Conservation (phyloP, 2,113 vertebrate species). For the Fregetta grallaria region DNA sequence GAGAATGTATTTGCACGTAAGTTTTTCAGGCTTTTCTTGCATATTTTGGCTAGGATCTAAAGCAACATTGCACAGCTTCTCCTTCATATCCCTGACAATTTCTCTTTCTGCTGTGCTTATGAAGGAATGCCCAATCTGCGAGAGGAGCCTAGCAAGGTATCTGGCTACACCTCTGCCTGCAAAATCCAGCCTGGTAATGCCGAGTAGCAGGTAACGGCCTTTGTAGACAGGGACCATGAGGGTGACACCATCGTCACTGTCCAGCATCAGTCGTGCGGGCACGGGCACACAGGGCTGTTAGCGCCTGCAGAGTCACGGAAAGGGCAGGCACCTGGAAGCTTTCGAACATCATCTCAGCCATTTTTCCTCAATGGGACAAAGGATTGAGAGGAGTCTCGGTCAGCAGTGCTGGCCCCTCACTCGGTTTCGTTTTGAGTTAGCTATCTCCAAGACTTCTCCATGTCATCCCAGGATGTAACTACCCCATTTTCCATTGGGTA, state of each 20-base stretch:
- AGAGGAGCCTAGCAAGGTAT: slow-evolving; percentile 48
- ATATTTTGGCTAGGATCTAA: not conserved
- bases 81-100: slow-evolving; percentile 49
- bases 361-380: slow-evolving; percentile 21
- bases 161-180: slow-evolving; percentile 54
- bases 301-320: slow-evolving; percentile 24
- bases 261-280: slow-evolving; percentile 63
- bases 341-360: slow-evolving; percentile 60
- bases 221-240: slow-evolving; percentile 35
- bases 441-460: slow-evolving; percentile 55
- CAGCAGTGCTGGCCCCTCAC: slow-evolving; percentile 43
- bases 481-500: slow-evolving; percentile 37
- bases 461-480: slow-evolving; percentile 3
- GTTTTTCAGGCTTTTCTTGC: not conserved
- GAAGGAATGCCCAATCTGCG: slow-evolving; percentile 19
- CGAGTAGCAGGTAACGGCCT: slow-evolving; percentile 47
- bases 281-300: slow-evolving; percentile 48
- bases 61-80: slow-evolving; percentile 50
- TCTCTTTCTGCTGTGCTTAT: slow-evolving; percentile 15
- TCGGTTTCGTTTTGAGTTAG: slow-evolving; percentile 13
- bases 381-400: slow-evolving; percentile 48
- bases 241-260: slow-evolving; percentile 31
- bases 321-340: slow-evolving; percentile 53
- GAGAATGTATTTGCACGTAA: not conserved
- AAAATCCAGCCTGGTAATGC: slow-evolving; percentile 49